These are phyloP conservation scores for Zoanthus sansibaricus DNA, from an alignment of 92 coral and sea anemone genomes.

Conservation along the genomic window DNA sequence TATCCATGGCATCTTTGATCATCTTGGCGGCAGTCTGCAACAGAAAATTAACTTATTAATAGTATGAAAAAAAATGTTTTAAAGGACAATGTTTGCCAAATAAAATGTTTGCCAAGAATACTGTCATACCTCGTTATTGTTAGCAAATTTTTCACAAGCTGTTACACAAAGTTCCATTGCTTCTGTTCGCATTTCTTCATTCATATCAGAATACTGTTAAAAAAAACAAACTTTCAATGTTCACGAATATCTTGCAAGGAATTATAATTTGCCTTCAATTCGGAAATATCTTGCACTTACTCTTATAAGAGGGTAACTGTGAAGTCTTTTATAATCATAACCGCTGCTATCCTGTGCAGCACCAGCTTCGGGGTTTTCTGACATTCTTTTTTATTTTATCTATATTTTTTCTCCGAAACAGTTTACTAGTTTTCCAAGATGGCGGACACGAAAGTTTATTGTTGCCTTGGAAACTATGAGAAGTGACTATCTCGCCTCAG, in stretches of 20 bases:
- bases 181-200: conserved; percentile 98
- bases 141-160: conserved; percentile 97
- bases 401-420: background rate
- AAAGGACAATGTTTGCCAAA: background rate
- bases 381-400: background rate
- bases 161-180: conserved; percentile 99
- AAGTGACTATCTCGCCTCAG: conserved; percentile 37
- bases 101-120: background rate
- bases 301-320: conserved; percentile 93
- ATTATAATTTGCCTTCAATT: background rate
- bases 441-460: conserved; percentile 61
- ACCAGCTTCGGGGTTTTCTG: conserved; percentile 87
- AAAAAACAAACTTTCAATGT: background rate
- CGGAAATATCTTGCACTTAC: conserved; percentile 51
- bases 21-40: conserved; percentile 96
- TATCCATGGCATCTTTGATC: conserved; percentile 98
- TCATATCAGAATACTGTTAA: conserved; percentile 93
- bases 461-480: conserved; percentile 58
- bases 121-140: conserved; percentile 88
- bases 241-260: background rate
- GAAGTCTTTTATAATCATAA: conserved; percentile 97
- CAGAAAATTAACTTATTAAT: background rate
- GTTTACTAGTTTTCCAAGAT: conserved; percentile 61
- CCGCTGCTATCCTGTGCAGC: conserved; percentile 83
- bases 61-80: no score